These are phyloP conservation scores for Heteromyza rotundicornis DNA, from an alignment of 2,888 invertebrate species.

Conservation along the genomic window DNA sequence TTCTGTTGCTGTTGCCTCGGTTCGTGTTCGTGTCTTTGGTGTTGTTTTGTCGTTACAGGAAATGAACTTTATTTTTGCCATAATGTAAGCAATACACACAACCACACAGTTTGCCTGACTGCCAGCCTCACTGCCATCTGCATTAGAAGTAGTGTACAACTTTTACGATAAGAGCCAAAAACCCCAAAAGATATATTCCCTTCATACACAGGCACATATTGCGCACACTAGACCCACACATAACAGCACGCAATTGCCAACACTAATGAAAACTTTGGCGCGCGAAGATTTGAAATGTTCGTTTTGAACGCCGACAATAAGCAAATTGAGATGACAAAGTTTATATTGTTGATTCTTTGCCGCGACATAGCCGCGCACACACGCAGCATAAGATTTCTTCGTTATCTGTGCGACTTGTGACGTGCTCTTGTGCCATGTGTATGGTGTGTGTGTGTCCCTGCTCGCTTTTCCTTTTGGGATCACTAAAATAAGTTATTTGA, in stretches of 20 bases:
- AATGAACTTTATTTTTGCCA: not conserved
- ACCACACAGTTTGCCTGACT: no score
- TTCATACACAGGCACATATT: not conserved
- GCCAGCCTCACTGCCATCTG: not conserved
- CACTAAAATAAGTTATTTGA: not conserved
- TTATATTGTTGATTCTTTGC: constrained; percentile 52
- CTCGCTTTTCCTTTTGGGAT: not conserved
- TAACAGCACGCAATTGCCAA: not conserved
- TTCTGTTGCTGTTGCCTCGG: not conserved
- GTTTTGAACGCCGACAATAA: constrained; percentile 43
- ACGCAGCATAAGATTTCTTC: not conserved
- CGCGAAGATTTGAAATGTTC: constrained; percentile 15
- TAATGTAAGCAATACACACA: not conserved
- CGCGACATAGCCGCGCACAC: constrained; percentile 21
- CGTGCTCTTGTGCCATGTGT: not conserved
- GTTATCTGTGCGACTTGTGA: not conserved
- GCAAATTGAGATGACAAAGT: constrained; percentile 53
- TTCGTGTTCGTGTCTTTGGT: not conserved
- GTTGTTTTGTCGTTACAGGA: not conserved
- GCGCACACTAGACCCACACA: no score
- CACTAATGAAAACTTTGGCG: constrained; percentile 20
- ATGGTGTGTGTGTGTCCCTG: not conserved
- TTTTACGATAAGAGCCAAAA: not conserved
- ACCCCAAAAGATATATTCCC: not conserved
- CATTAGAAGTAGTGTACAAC: not conserved